These are phyloP conservation scores for Phyllostomus hastatus DNA, from an alignment of 2,113 vertebrate species.

Conservation along the genomic window DNA sequence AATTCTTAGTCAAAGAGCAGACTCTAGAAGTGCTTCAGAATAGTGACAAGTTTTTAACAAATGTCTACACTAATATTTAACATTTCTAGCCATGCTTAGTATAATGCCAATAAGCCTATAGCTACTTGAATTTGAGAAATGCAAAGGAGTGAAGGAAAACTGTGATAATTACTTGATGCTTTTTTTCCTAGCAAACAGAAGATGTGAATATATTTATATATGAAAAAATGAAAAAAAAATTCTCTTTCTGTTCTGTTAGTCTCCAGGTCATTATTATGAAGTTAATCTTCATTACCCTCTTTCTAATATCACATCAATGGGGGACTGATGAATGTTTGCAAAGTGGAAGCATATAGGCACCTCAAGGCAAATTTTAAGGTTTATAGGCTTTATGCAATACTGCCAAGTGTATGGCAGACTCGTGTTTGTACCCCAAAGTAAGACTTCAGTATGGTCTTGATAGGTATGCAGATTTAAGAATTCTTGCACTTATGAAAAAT, in stretches of 20 bases:
- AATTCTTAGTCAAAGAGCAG: neutral
- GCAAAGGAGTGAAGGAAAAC: neutral
- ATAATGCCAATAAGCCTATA: neutral
- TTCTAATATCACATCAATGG: neutral
- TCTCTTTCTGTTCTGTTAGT: neutral
- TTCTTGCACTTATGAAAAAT: neutral
- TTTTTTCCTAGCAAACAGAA: neutral
- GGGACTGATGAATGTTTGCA: neutral
- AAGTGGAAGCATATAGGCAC: neutral
- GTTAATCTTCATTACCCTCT: neutral
- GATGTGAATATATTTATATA: neutral
- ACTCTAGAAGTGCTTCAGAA: neutral
- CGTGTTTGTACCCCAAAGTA: neutral
- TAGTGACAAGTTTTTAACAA: neutral
- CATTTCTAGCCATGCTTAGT: neutral
- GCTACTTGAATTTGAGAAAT: neutral
- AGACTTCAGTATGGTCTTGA: neutral
- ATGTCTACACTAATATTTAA: neutral
- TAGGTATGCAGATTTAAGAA: neutral
- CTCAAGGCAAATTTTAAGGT: neutral
- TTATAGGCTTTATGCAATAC: neutral
- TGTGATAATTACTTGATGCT: neutral
- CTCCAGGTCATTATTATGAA: neutral
- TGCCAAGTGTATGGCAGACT: neutral
- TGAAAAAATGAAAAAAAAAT: neutral